These are phyloP conservation scores for Trissonchulus latispiculum DNA, from an alignment of 2,888 invertebrate genomes.

Conservation along the genomic window DNA sequence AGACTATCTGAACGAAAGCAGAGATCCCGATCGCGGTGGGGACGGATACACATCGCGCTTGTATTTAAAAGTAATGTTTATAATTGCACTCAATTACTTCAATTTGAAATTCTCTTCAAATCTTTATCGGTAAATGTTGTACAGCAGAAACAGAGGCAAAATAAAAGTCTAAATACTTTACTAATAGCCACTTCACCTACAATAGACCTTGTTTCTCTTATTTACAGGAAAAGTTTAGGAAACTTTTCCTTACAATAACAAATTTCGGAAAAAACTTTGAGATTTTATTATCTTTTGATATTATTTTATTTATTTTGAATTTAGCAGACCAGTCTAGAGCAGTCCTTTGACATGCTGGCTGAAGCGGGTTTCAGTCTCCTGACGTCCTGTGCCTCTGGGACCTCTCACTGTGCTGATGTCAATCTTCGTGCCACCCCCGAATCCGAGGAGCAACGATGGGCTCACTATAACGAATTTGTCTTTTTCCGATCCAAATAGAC, in stretches of 20 bases:
- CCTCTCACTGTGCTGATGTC: constrained; percentile 51
- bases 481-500: constrained; percentile 51
- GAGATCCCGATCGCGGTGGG: constrained; percentile 86
- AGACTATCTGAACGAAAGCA: constrained; percentile 77
- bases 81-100: no score
- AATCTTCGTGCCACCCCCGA: constrained; percentile 55
- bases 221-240: no score
- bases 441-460: constrained; percentile 95
- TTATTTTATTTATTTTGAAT: no score
- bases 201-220: no score
- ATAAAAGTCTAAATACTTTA: no score
- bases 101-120: no score
- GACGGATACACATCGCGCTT: constrained; percentile 93
- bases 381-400: constrained; percentile 73
- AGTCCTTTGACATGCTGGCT: constrained; percentile 52
- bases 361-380: constrained; percentile 65
- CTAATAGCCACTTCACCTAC: no score
- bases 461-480: constrained; percentile 98
- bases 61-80: constrained; percentile 94
- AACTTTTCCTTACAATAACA: no score
- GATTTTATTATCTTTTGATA: no score
- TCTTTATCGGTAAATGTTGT: no score
- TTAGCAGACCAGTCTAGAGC: constrained; percentile 56
- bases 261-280: no score
- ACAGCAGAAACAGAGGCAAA: no score